Evolutionary conservation across 2,113 vertebrate genomes (phyloP).

Genomic region (Plecturocebus donacophilus): DNA sequence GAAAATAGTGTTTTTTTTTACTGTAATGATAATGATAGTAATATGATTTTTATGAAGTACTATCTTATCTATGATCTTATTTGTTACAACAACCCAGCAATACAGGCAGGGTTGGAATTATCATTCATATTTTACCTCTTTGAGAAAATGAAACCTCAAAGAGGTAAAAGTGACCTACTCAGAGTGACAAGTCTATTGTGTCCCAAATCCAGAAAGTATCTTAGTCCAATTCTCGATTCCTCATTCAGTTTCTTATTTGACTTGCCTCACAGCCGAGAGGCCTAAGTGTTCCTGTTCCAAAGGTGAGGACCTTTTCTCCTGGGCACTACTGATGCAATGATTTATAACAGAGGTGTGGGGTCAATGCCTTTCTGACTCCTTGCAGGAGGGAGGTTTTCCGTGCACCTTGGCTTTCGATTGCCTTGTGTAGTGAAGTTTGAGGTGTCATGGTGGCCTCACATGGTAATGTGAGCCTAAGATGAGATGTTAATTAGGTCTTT

Average conservation of each 20-base stretch:
- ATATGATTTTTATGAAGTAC: not conserved
- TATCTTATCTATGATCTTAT: not conserved
- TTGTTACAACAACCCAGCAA: not conserved
- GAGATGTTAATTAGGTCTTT: slow-evolving; percentile 56
- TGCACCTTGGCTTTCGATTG: not conserved
- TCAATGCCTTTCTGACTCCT: not conserved
- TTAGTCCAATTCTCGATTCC: not conserved
- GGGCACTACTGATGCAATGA: not conserved
- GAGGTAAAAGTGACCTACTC: slow-evolving; percentile 5
- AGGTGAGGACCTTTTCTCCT: not conserved
- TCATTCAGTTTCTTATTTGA: not conserved
- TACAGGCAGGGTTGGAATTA: not conserved
- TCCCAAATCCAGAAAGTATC: not conserved
- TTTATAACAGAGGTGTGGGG: rapidly evolving
- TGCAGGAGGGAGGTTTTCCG: not conserved
- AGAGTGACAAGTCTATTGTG: not conserved
- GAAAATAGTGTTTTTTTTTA: slow-evolving; percentile 1
- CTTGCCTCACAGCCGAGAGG: not conserved
- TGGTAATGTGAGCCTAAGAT: not conserved
- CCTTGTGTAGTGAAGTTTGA: not conserved
- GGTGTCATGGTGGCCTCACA: not conserved
- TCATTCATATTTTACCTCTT: not conserved
- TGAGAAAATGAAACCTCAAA: not conserved
- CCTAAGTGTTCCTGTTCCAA: not conserved
- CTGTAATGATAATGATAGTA: not conserved